phyloP scores from a whole-genome alignment of 2,113 vertebrate genomes.

The Pithys albifrons region DNA sequence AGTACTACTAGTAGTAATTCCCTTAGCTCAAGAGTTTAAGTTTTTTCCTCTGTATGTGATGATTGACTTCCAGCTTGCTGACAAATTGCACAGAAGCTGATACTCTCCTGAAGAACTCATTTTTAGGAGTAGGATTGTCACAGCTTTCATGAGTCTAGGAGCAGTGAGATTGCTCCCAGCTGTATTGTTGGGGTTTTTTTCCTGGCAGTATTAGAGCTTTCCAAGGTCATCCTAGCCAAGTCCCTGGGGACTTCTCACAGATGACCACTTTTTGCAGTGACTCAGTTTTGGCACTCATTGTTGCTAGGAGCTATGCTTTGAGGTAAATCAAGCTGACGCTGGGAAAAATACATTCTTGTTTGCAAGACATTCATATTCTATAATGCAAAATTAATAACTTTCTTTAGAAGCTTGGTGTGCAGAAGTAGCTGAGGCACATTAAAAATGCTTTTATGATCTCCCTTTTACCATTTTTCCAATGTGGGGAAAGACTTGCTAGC shows the following conservation, averaged over 20 bases:
- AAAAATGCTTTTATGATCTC: neutral
- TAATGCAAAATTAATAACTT: neutral
- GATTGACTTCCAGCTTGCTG: neutral
- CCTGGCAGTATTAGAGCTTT: neutral
- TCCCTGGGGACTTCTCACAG: neutral
- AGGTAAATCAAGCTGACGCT: neutral
- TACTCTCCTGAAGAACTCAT: neutral
- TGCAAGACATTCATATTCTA: neutral
- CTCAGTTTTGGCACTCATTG: neutral
- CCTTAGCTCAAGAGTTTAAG: neutral
- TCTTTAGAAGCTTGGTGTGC: neutral
- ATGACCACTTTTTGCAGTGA: neutral
- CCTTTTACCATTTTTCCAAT: neutral
- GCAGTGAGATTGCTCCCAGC: no score
- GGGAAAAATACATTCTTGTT: neutral
- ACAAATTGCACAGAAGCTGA: neutral
- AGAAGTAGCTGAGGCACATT: neutral
- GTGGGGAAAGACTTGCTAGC: neutral
- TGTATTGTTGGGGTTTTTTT: neutral
- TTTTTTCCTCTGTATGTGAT: fast-evolving
- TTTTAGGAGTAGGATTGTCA: neutral
- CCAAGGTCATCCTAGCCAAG: neutral
- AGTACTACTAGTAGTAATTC: neutral
- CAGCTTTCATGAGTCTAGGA: neutral
- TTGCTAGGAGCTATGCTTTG: neutral